Evolutionary conservation across 2,888 invertebrate species (phyloP).

Genomic region (Electrophaes corylata): DNA sequence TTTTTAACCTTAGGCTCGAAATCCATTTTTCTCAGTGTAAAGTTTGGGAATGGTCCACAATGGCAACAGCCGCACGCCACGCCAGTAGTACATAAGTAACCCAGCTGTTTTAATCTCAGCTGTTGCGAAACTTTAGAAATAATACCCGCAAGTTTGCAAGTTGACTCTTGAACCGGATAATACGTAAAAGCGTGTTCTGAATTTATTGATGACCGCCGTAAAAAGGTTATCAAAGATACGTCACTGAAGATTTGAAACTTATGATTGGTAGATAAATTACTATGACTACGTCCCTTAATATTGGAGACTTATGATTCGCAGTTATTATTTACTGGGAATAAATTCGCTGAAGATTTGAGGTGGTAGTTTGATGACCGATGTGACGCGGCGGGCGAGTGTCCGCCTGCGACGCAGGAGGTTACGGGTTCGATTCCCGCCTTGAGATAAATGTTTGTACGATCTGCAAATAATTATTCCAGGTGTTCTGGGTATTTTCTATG

Average conservation of each 20-base stretch:
- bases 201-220: slow-evolving; percentile 27
- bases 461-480: no score
- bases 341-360: no score
- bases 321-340: neutral
- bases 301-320: neutral
- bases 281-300: neutral
- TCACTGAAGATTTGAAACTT: neutral
- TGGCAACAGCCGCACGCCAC: no score
- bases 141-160: slow-evolving; percentile 27
- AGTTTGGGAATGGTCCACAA: no score
- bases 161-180: slow-evolving; percentile 30
- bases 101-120: neutral
- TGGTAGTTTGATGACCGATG: no score
- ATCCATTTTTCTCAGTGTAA: no score
- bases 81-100: neutral
- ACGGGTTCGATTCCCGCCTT: no score
- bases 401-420: no score
- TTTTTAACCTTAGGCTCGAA: no score
- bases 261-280: neutral
- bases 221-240: neutral
- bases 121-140: slow-evolving; percentile 27
- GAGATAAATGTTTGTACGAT: no score
- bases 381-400: no score
- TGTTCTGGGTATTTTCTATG: no score
- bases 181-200: slow-evolving; percentile 22